Conservation (phyloP, 2,888 invertebrate genomes). For the Beris morrisii region DNA sequence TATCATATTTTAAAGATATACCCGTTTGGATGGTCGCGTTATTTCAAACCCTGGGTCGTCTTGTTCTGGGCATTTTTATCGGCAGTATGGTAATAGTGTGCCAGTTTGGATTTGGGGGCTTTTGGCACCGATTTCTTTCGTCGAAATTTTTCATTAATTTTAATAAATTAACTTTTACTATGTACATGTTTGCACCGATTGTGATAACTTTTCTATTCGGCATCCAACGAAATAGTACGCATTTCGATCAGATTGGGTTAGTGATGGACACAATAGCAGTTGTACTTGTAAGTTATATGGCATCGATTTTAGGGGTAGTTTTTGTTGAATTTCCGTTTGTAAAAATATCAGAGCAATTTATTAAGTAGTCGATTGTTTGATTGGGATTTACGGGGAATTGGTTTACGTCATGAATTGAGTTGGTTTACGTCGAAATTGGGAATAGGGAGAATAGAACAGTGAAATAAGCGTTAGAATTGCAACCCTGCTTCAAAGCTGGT, state of each 20-base stretch:
- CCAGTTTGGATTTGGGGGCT: constrained; percentile 23
- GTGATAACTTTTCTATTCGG: constrained; percentile 17
- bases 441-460: too few relatives aligned
- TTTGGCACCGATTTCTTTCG: background rate
- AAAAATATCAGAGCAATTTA: constrained; percentile 19
- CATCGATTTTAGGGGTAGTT: background rate
- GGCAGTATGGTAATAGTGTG: constrained; percentile 22
- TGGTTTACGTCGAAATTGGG: too few relatives aligned
- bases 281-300: constrained; percentile 4
- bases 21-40: constrained; percentile 17
- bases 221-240: constrained; percentile 3
- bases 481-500: too few relatives aligned
- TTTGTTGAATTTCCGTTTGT: constrained; percentile 25
- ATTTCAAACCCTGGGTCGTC: constrained; percentile 22
- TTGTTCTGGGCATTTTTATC: constrained; percentile 15
- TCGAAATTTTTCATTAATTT: constrained; percentile 12
- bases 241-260: constrained; percentile 20
- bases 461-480: too few relatives aligned
- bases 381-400: too few relatives aligned
- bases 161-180: constrained; percentile 20
- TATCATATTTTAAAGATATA: constrained; percentile 17
- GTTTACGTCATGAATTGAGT: too few relatives aligned
- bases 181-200: constrained; percentile 22
- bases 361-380: background rate
- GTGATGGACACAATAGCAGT: constrained; percentile 12